Conservation (phyloP, 2,797 vertebrate genomes). For the Passerculus sandwichensis region DNA sequence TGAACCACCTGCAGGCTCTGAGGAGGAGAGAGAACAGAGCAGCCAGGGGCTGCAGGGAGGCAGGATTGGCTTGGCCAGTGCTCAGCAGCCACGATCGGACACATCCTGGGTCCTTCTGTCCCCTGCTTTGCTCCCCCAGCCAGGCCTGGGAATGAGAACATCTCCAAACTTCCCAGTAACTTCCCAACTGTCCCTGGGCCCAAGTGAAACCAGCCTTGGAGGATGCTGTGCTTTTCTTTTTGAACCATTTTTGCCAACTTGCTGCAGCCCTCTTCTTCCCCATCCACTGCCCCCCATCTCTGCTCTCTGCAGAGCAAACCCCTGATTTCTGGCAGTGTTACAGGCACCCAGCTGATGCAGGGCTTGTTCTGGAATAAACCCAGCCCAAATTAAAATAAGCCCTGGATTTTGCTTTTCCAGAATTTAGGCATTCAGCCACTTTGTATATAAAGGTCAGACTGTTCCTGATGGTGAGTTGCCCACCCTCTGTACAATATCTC, state of each 20-base stretch:
- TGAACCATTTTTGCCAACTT: neutral
- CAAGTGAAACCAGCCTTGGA: neutral
- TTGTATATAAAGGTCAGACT: neutral
- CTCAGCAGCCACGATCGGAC: neutral
- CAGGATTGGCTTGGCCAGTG: neutral
- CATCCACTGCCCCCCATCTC: neutral
- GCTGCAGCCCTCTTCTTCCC: neutral
- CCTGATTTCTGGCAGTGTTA: neutral
- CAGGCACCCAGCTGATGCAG: neutral
- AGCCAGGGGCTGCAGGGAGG: neutral
- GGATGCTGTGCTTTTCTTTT: neutral
- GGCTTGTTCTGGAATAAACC: neutral
- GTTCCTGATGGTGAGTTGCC: neutral
- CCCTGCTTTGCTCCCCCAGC: neutral
- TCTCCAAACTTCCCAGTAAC: neutral
- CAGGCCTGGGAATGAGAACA: neutral
- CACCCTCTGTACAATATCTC: neutral
- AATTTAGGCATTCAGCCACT: neutral
- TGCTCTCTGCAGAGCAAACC: neutral
- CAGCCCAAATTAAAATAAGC: neutral
- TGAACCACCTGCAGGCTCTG: neutral
- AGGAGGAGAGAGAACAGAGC: neutral
- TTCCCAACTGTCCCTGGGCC: neutral
- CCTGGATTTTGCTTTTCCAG: neutral
- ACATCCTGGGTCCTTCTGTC: fast-evolving